Conservation (phyloP, 2,797 vertebrate species). For the Emydoidea blandingii region DNA sequence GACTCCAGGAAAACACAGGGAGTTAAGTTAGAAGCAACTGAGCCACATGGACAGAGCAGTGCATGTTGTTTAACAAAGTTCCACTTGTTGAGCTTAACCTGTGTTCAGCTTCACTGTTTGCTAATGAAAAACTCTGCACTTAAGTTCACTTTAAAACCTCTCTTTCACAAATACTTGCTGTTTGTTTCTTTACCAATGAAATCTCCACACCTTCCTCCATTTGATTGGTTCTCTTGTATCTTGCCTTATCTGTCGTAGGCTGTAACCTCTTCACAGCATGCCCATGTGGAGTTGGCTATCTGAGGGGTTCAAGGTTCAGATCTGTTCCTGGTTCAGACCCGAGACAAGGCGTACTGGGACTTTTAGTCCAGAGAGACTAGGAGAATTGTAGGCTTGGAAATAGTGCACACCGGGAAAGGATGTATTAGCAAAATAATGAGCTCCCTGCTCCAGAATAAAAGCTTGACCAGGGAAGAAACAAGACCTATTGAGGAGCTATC, state of each 20-base stretch:
- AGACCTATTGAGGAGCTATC: too few species aligned
- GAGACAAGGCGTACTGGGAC: background rate
- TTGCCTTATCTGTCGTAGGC: background rate
- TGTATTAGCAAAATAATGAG: background rate
- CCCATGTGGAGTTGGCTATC: background rate
- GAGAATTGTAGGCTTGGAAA: background rate
- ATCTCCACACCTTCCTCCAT: background rate
- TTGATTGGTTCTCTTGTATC: background rate
- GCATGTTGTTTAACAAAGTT: too few species aligned
- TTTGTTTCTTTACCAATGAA: background rate
- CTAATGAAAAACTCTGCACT: too few species aligned
- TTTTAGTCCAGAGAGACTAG: background rate
- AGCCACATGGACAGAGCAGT: too few species aligned
- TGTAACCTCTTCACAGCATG: background rate
- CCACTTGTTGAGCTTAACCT: too few species aligned
- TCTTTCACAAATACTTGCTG: background rate
- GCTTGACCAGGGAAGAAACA: too few species aligned
- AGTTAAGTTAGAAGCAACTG: too few species aligned
- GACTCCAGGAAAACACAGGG: too few species aligned
- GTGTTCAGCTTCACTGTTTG: too few species aligned
- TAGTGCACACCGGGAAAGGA: background rate
- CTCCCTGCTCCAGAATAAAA: too few species aligned
- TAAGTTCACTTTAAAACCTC: too few species aligned
- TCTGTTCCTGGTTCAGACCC: background rate
- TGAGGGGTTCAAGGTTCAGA: background rate